Evolutionary conservation across 1,140 invertebrate genomes (phyloP), one percentile per base, ranked within the genome.

Genomic region (Ostrea denselamellosa): DNA sequence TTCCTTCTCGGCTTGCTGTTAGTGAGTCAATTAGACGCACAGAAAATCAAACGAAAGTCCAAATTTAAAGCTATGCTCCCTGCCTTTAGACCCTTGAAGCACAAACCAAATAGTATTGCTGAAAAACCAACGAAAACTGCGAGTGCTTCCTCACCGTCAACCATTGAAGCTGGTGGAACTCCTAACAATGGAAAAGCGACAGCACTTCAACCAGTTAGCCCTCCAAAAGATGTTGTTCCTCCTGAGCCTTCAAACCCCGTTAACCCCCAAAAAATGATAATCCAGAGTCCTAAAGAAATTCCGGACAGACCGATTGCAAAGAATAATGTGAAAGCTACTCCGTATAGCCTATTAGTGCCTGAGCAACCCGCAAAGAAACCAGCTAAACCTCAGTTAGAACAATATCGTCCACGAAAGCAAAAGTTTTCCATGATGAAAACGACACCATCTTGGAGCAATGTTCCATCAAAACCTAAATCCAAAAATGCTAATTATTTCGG

Each of bases 41-140:
- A 77, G n/a, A 62, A 62, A 34, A 77, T 8, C 68, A 77, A 77
- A 77, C 10, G 25, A 28, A 77, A 77, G 68, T 77, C 68, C 2
- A 77, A 77, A 25, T 77, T 77, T 34, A 77, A 28, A 34, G 68
- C 68, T 34, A 9, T 77, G 14, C 68, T 77, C 14, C 68, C 68
- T 7, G 22, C 17, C 14, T 77, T 77, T 77, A 25, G 28, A 25
- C 68, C 25, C 12, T 14, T 25, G 2, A 77, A 77, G 22, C 68
- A 25, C 8, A 28, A 77, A 77, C 25, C 68, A 14, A 77, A 77
- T 25, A 77, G 68, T 25, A 77, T 77, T 77, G 68, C 25, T 4
- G 68, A 77, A 12, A 77, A 77, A 77, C 25, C 68, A 5, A 34
- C 25, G 28, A 77, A 34, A 28, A 77, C 25, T 14, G 68, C 9